phyloP scores from a whole-genome alignment of 2,888 invertebrate species.

The Athetis lepigone region DNA sequence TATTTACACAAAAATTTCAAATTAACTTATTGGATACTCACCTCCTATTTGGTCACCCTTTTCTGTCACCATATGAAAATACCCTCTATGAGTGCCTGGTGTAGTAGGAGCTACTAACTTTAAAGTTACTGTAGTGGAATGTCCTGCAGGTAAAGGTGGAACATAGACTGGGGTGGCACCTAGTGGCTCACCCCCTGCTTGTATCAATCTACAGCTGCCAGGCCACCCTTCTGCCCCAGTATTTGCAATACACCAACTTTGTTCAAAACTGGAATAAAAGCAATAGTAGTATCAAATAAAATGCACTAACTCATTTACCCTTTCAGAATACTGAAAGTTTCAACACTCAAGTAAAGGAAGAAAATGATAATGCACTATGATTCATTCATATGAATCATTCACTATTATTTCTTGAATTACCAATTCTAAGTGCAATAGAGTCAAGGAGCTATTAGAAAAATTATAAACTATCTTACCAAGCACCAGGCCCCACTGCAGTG shows the following conservation, averaged over 20 bases:
- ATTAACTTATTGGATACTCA: slow-evolving; percentile 75
- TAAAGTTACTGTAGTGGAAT: slow-evolving; percentile 94
- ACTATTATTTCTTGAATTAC: not conserved
- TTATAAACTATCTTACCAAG: slow-evolving; percentile 92
- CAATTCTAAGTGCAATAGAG: not conserved
- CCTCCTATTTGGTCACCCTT: slow-evolving; percentile 98
- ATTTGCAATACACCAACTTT: slow-evolving; percentile 97
- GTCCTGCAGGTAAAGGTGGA: slow-evolving; percentile 94
- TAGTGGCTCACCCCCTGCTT: slow-evolving; percentile 92
- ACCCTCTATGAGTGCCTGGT: slow-evolving; percentile 95
- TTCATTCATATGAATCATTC: not conserved
- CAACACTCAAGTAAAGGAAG: not conserved
- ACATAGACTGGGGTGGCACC: slow-evolving; percentile 91
- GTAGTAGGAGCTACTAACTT: slow-evolving; percentile 94
- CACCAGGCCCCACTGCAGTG: slow-evolving; percentile 94
- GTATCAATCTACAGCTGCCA: slow-evolving; percentile 94
- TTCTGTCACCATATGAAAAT: slow-evolving; percentile 97
- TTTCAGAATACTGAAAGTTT: not conserved
- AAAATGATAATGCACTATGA: not conserved
- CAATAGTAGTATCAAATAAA: not conserved
- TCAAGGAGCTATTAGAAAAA: no score
- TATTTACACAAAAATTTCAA: slow-evolving; percentile 6
- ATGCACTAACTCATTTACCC: not conserved
- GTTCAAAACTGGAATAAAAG: slow-evolving; percentile 92
- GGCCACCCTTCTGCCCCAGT: slow-evolving; percentile 97